Evolutionary conservation across 2,797 vertebrate genomes (phyloP).

Genomic region (Leptoclinus maculatus): DNA sequence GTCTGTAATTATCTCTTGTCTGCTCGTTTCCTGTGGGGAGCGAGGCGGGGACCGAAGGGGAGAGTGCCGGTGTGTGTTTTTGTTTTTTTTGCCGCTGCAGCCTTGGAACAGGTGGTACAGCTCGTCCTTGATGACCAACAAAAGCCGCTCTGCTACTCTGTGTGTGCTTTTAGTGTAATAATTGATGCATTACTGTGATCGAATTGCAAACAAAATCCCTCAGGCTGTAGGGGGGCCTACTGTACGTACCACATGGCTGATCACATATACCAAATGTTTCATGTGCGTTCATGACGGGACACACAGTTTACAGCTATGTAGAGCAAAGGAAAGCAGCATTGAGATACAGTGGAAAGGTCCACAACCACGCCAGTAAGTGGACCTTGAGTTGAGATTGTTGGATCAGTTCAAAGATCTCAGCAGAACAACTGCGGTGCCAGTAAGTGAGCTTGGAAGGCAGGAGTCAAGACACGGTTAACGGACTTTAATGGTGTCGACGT

Average conservation of each 20-base stretch:
- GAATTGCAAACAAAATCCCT: background rate
- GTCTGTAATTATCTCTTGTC: conserved; percentile 68
- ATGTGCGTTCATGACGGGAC: background rate
- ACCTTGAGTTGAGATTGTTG: too few species aligned
- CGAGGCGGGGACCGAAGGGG: conserved; percentile 25
- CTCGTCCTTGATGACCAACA: conserved; percentile 65
- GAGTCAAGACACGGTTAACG: conserved; percentile 25
- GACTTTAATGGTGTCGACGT: conserved; percentile 29
- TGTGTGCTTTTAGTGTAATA: conserved; percentile 3
- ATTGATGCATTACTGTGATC: conserved; percentile 7
- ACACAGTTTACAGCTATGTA: background rate
- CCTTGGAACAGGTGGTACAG: conserved; percentile 63
- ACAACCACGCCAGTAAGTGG: too few species aligned
- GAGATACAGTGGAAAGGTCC: background rate
- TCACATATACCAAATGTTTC: background rate
- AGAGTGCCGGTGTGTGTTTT: conserved; percentile 25
- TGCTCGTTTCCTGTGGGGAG: conserved; percentile 64
- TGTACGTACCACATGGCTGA: background rate
- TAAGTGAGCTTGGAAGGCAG: background rate
- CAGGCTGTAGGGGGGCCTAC: too few species aligned
- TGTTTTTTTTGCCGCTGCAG: conserved; percentile 33
- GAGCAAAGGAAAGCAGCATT: background rate
- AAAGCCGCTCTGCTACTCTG: conserved; percentile 36
- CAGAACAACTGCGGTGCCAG: too few species aligned
- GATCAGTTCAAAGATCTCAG: too few species aligned